Evolutionary conservation across 2,888 invertebrate species (phyloP), one percentile per base, ranked within the genome.

Genomic region (Mythimna impura): DNA sequence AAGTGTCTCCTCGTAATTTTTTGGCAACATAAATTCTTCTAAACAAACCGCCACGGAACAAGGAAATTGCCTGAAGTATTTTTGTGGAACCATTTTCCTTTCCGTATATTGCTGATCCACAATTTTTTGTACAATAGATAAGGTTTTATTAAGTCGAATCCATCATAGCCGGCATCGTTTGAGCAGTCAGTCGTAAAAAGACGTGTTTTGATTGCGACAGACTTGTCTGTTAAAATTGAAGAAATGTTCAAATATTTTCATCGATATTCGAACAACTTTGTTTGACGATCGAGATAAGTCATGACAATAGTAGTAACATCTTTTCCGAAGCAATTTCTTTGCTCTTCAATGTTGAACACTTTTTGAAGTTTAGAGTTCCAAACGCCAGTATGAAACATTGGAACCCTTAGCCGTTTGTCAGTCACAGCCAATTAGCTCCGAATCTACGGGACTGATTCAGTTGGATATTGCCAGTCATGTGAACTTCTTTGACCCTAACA

Each of bases 41-140:
- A 36, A 62, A 65, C 20, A 55, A 71, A 71, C 60, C 61, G 14
- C 52, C 30, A 54, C 50, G 22, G 25, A 76, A 76, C 76, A 67
- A 79, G 78, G 66, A 83, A 85, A 84, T 79, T 67, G 65, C 10
- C 22, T 36, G 68, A 69, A 74, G 74, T 63, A 75, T 74, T 71
- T 68, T 62, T 54, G 50, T 54, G 47, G 25, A 61, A 73, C 61
- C 50, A 63, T 78, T 84, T 81, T 76, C 67, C 60, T 72, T 62
- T 54, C 36, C 67, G 66, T 75, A 78, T 70, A 82, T 73, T 75
- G 68, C 74, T 76, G 61, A 76, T 75, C 66, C 57, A 43, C 60
- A 25, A 47, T 77, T 54, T 72, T 78, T 22, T 69, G 20, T 78
- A 75, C 76, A 74, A 80, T 71, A 70, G 78, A 79, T 71, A 78